Evolutionary conservation across 2,797 vertebrate genomes (phyloP).

Genomic region (Myotis vivesi): DNA sequence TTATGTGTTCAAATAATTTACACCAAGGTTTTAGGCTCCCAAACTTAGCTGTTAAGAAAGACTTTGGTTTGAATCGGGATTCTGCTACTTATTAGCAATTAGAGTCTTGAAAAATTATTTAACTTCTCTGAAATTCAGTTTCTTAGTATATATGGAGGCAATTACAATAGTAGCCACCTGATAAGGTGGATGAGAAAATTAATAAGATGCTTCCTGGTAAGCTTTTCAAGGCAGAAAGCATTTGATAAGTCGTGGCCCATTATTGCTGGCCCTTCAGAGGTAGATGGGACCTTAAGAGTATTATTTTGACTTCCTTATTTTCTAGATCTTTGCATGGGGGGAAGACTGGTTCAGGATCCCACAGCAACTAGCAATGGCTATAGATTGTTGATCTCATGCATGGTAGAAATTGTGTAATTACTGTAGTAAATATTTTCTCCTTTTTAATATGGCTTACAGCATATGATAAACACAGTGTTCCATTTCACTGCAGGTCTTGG

Average conservation of each 20-base stretch:
- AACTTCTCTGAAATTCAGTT: neutral
- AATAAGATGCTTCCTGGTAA: neutral
- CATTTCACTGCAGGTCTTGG: slow-evolving; percentile 42
- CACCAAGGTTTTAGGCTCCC: neutral
- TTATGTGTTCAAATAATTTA: neutral
- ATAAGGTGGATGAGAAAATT: neutral
- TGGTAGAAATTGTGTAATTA: neutral
- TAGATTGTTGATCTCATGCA: neutral
- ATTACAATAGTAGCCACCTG: neutral
- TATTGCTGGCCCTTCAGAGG: neutral
- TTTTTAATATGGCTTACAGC: neutral
- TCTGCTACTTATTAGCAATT: neutral
- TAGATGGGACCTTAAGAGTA: neutral
- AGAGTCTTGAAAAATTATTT: neutral
- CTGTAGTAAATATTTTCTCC: neutral
- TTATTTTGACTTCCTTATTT: neutral
- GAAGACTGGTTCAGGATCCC: neutral
- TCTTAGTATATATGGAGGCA: neutral
- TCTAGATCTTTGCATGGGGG: neutral
- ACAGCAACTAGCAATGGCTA: neutral
- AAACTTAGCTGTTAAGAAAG: neutral
- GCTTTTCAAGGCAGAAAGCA: neutral
- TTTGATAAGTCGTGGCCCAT: neutral
- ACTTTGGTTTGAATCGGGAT: neutral
- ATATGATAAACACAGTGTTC: neutral